These are phyloP conservation scores for Diarsia brunnea DNA, from an alignment of 2,888 invertebrate genomes.

Conservation along the genomic window DNA sequence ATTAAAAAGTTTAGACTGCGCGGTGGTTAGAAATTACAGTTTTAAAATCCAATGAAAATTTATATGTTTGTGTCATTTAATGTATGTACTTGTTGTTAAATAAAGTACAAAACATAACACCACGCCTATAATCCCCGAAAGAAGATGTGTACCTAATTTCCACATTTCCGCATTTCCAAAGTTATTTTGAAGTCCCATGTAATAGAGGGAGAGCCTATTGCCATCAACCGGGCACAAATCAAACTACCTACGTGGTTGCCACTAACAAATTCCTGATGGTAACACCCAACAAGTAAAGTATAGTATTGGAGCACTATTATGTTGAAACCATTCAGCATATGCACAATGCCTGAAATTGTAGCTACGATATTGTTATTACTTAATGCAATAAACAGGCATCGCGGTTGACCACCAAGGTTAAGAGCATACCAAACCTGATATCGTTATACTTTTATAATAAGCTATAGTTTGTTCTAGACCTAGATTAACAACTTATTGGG, in stretches of 20 bases:
- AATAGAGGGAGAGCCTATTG: too few relatives aligned
- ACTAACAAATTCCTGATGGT: too few relatives aligned
- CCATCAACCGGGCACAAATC: too few relatives aligned
- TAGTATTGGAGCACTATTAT: neutral
- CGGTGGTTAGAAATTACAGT: neutral
- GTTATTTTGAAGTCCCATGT: too few relatives aligned
- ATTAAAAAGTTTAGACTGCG: conserved; percentile 30
- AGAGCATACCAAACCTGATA: conserved; percentile 47
- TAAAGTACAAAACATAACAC: neutral
- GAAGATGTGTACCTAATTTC: too few relatives aligned
- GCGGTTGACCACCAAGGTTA: conserved; percentile 52
- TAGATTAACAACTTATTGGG: conserved; percentile 44
- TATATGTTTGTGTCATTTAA: neutral
- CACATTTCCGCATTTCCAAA: too few relatives aligned
- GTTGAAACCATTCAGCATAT: neutral
- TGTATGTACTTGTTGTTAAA: neutral
- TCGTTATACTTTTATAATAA: conserved; percentile 32
- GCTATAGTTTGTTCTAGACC: conserved; percentile 37
- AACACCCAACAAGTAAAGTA: too few relatives aligned
- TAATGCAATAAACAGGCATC: conserved; percentile 9
- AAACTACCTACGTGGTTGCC: too few relatives aligned
- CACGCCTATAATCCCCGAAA: too few relatives aligned
- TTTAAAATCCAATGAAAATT: neutral
- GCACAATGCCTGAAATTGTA: neutral
- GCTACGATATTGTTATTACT: conserved; percentile 11